Conservation (phyloP, 2,888 invertebrate species). For the Melangyna quadrimaculata region DNA sequence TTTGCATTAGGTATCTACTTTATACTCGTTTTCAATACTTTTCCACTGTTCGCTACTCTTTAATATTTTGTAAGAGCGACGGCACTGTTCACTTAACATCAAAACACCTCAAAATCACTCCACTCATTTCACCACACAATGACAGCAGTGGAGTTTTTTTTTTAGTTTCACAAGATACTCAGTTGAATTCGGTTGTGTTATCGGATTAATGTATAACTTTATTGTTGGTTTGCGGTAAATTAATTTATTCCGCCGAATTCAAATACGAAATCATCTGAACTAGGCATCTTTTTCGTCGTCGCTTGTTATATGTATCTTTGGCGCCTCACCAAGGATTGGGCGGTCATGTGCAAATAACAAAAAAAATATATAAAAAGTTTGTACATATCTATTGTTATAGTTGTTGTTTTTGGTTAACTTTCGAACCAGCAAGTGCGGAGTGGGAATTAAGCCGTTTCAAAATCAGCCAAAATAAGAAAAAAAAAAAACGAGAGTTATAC, state of each 20-base stretch:
- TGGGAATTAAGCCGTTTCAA: constrained; percentile 29
- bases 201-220: constrained; percentile 28
- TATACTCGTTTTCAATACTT: neutral
- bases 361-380: constrained; percentile 19
- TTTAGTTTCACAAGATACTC: constrained; percentile 65
- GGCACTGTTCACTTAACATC: neutral
- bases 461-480: constrained; percentile 25
- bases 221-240: constrained; percentile 9
- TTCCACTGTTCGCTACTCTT: neutral
- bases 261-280: constrained; percentile 34
- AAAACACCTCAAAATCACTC: neutral
- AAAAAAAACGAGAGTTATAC: constrained; percentile 15
- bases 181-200: constrained; percentile 44
- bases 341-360: constrained; percentile 29
- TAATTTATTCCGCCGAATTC: constrained; percentile 3
- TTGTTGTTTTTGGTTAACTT: constrained; percentile 48
- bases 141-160: neutral
- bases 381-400: constrained; percentile 22
- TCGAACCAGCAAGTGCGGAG: constrained; percentile 34
- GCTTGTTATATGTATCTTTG: constrained; percentile 26
- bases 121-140: constrained; percentile 19
- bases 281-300: constrained; percentile 22
- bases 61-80: neutral
- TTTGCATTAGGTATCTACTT: too few relatives aligned
- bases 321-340: constrained; percentile 22